Percentiles rank a stretch among this genome's conserved stretches.
phyloP scores from a whole-genome alignment of 2,888 invertebrate species.

The Listrodromus nycthemerus region DNA sequence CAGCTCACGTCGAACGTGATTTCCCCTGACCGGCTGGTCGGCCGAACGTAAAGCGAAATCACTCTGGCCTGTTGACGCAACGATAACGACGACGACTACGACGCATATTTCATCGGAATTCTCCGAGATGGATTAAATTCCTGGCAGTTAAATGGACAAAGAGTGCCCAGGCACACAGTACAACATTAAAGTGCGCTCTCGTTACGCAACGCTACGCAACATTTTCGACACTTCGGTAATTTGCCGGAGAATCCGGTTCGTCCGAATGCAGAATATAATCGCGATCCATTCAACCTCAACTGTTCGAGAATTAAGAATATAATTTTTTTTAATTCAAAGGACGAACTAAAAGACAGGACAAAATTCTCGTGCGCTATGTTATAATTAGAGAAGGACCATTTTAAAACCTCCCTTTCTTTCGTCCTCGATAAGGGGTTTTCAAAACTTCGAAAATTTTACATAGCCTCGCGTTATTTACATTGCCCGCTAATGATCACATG shows the following conservation, averaged over 20 bases:
- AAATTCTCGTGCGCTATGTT: background rate
- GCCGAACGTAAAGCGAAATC: slow-evolving; percentile 20
- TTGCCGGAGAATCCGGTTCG: slow-evolving; percentile 11
- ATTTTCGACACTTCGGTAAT: background rate
- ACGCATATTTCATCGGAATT: slow-evolving; percentile 42
- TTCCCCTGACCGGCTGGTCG: slow-evolving; percentile 31
- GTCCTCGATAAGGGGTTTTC: slow-evolving; percentile 8
- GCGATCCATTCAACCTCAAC: slow-evolving; percentile 38
- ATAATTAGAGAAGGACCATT: background rate
- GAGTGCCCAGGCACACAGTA: slow-evolving; percentile 35
- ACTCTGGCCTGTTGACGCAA: slow-evolving; percentile 41
- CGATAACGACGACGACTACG: slow-evolving; percentile 43
- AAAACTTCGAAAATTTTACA: slow-evolving; percentile 34
- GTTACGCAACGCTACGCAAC: slow-evolving; percentile 14
- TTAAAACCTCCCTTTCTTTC: background rate
- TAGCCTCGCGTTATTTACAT: background rate
- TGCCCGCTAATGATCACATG: background rate
- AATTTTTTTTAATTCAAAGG: slow-evolving; percentile 18
- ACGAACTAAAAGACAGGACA: slow-evolving; percentile 5
- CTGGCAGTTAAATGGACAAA: slow-evolving; percentile 52
- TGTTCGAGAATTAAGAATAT: slow-evolving; percentile 1
- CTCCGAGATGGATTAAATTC: slow-evolving; percentile 48
- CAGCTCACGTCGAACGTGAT: slow-evolving; percentile 48
- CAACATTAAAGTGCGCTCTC: slow-evolving; percentile 12
- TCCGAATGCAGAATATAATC: slow-evolving; percentile 12